Evolutionary conservation across 2,888 invertebrate genomes (phyloP), one percentile per base, ranked within the genome.

Genomic region (Tuta absoluta): DNA sequence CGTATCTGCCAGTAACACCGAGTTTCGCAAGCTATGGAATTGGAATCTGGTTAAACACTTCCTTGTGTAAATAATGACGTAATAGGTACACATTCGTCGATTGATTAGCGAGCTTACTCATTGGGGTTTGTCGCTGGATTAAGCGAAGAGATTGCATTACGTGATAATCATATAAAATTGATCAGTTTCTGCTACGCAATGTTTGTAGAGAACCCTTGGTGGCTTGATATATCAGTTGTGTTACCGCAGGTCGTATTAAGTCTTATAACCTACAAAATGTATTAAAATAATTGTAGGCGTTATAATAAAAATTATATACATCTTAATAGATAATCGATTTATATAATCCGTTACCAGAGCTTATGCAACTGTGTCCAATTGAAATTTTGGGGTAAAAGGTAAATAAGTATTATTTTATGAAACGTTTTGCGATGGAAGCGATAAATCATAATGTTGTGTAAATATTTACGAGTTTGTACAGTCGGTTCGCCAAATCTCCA

Each of bases 51-150:
- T 72, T 74, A 77, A 74, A 80, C 75, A 80, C 79, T 85, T 84
- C 84, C 84, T 84, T 82, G 78, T 80, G 84, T 86, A 86, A 85
- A 86, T 83, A 86, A 81, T 87, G 85, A 86, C 81, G 87, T 81
- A 86, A 87, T 71, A n/a, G n/a, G n/a, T n/a, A 74, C n/a, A 23
- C n/a, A 28, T 24, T 8, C 19, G 49, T 49, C n/a, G 49, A 33
- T 61, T 4, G 33, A 33, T 60, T 63, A 24, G 62, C 51, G 23
- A 33, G n/a, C 28, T 57, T 53, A 56, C 53, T 66, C 66, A 66
- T 49, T 53, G 53, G 21, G 24, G 59, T 59, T 14, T 24, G 59
- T 24, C 45, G 60, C 23, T 60, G 28, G 23, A 19, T 59, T n/a
- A 10, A 38, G 8, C 24, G 14, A 60, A 12, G 58, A 56, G 33